Evolutionary conservation across 2,113 vertebrate genomes (phyloP), one percentile per base, ranked within the genome.

Genomic region (Protobothrops flavoviridis): DNA sequence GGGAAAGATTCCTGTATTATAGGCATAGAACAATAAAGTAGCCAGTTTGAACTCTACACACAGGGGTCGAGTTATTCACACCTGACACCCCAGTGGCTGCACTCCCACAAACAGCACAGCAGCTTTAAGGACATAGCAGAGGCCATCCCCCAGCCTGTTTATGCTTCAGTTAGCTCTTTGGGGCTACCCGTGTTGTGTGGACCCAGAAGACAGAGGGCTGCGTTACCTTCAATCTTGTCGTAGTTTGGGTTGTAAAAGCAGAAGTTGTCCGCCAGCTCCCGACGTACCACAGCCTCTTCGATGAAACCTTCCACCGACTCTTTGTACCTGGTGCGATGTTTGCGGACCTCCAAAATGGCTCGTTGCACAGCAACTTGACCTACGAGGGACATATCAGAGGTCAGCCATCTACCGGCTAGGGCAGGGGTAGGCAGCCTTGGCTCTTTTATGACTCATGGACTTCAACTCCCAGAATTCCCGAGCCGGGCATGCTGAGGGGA

Each of bases 191-290:
- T 81, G 13, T 81, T 6, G 1, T 15, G 5, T 17, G n/a, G 17
- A n/a, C 15, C n/a, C 69, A 74, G n/a, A 33, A 33, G 69, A 20
- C 0, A 6, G 69, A 81, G 6, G 33, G 0, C 24, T 23, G 33
- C 1, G 0, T 45, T 94, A 99, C 98, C 98, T 94, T 98, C 97
- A 55, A 99, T 43, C 0, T 96, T 97, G 98, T 99, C 98, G 0
- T 99, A 99, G 88, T 98, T 98, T 87, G 97, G 94, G 88, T 99
- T 99, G 97, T 99, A 99, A 96, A 98, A 99, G 96, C 99, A 99
- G 95, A 98, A 99, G 97, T 99, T 99, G 96, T 99, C 98, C 0
- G 98, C 98, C 95, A 99, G 98, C 95, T 99, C 98, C 87, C 98
- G 91, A 50, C 99, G 98, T 90, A 99, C 98, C 94, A 99, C 97